A percentile compares a stretch with the other conserved stretches of the same genome.
These are phyloP conservation scores for Lindbergichthys nudifrons DNA, from an alignment of 2,797 vertebrate species.

Conservation along the genomic window DNA sequence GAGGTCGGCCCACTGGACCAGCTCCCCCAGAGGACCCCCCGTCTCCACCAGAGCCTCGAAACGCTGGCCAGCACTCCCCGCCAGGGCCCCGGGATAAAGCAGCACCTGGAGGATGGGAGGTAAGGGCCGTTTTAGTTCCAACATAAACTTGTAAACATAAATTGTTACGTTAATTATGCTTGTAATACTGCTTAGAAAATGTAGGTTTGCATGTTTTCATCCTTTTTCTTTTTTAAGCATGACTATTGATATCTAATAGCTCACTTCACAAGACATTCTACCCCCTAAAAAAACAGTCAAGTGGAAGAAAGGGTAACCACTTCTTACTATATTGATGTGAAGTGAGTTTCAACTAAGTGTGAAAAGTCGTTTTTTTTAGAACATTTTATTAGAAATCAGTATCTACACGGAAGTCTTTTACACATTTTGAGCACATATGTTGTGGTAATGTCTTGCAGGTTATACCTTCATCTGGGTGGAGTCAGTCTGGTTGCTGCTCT, in stretches of 20 bases:
- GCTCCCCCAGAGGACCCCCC: constrained; percentile 82
- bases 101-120: constrained; percentile 68
- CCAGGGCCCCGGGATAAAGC: constrained; percentile 77
- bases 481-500: constrained; percentile 48
- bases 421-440: background rate
- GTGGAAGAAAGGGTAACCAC: background rate
- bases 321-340: background rate
- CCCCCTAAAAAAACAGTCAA: background rate
- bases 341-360: background rate
- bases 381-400: background rate
- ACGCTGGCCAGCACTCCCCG: constrained; percentile 70
- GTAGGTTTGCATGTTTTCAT: too few species aligned
- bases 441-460: background rate
- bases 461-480: constrained; percentile 70
- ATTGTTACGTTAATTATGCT: too few species aligned
- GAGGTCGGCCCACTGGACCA: constrained; percentile 85
- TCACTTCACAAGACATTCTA: too few species aligned
- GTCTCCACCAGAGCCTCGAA: constrained; percentile 78
- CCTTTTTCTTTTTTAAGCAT: too few species aligned
- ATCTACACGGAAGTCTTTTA: background rate
- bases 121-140: background rate
- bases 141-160: too few species aligned
- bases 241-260: too few species aligned
- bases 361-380: background rate
- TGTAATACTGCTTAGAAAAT: too few species aligned